Percentiles rank a stretch among this genome's conserved stretches.
These are phyloP conservation scores for Agrochola circellaris DNA, from an alignment of 2,888 invertebrate species.

Conservation along the genomic window DNA sequence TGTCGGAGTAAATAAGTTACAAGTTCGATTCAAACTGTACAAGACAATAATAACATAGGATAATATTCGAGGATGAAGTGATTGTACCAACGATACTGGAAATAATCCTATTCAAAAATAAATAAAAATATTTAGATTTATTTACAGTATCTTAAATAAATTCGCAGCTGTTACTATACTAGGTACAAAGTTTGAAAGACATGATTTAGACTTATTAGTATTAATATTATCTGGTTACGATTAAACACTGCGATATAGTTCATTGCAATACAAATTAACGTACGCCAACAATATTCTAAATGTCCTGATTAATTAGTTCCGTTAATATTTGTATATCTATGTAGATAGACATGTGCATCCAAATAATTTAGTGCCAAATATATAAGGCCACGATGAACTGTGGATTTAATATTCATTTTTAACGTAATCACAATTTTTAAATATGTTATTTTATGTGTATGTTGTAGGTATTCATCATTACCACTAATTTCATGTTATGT, in stretches of 20 bases:
- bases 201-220: conserved; percentile 54
- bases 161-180: conserved; percentile 43
- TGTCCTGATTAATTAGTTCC: conserved; percentile 73
- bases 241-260: conserved; percentile 60
- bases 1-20: conserved; percentile 30
- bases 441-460: conserved; percentile 68
- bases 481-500: conserved; percentile 70
- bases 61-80: conserved; percentile 51
- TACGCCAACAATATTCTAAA: conserved; percentile 77
- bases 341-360: conserved; percentile 87
- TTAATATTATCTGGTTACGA: conserved; percentile 72
- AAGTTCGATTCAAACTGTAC: conserved; percentile 52
- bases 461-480: conserved; percentile 71
- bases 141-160: conserved; percentile 51
- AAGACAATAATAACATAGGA: conserved; percentile 68
- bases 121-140: conserved; percentile 38
- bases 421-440: conserved; percentile 84
- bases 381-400: conserved; percentile 77
- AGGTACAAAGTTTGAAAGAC: conserved; percentile 57
- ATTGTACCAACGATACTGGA: conserved; percentile 50
- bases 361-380: conserved; percentile 90
- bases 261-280: conserved; percentile 68
- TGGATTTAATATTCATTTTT: conserved; percentile 78
- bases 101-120: conserved; percentile 41
- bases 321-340: conserved; percentile 77